Percentiles rank a stretch among this genome's conserved stretches.
phyloP scores from a whole-genome alignment of 2,797 vertebrate genomes.

The Hypotaenidia okinawae region DNA sequence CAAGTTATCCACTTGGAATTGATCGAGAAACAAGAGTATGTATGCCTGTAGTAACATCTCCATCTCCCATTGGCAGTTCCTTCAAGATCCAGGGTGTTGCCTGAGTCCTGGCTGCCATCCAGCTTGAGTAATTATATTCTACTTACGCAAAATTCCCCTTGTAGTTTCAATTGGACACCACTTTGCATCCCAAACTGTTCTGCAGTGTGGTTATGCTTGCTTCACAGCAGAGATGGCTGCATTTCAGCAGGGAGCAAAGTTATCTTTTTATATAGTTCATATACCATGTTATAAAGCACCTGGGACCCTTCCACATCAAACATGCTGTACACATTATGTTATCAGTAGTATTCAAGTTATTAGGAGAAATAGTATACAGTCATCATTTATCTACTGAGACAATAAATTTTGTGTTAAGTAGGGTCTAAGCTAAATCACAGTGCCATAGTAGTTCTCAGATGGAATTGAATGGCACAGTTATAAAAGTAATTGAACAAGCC shows the following conservation, averaged over 20 bases:
- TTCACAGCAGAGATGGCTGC: conserved; percentile 28
- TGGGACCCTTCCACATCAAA: conserved; percentile 37
- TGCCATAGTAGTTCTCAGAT: conserved; percentile 36
- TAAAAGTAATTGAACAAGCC: conserved; percentile 56
- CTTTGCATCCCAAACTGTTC: conserved; percentile 42
- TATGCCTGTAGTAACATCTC: conserved; percentile 65
- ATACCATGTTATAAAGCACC: conserved; percentile 59
- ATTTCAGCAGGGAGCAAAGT: conserved; percentile 55
- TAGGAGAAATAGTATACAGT: conserved; percentile 51
- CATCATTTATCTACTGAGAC: conserved; percentile 63
- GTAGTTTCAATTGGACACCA: conserved; percentile 54
- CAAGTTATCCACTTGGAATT: conserved; percentile 52
- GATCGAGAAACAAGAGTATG: conserved; percentile 42
- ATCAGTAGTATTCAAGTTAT: conserved; percentile 56
- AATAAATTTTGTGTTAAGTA: conserved; percentile 61
- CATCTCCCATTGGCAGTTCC: conserved; percentile 56
- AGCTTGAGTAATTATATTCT: conserved; percentile 68
- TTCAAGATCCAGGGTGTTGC: conserved; percentile 58
- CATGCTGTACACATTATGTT: not conserved
- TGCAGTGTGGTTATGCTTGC: conserved; percentile 11
- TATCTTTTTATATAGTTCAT: conserved; percentile 50
- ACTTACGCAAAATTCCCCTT: conserved; percentile 60
- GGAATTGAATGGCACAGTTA: conserved; percentile 57
- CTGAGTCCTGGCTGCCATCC: conserved; percentile 58
- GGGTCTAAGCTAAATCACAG: conserved; percentile 53